Percentiles rank a stretch among this genome's conserved stretches.
Conservation (phyloP, 2,113 vertebrate species). For the Rynchops niger region DNA sequence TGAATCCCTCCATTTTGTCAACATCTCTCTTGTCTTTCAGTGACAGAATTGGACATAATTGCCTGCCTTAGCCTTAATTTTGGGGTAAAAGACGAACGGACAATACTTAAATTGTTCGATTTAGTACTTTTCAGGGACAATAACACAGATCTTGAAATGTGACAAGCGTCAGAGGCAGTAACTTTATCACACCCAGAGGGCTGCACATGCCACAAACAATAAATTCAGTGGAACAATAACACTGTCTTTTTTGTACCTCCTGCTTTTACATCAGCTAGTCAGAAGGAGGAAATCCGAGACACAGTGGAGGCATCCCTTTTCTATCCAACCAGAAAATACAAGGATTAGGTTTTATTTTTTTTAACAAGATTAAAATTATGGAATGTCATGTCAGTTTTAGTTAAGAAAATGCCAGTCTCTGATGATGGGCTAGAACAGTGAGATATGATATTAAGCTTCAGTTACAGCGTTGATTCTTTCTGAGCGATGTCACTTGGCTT, state of each 20-base stretch:
- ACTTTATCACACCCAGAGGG: not conserved
- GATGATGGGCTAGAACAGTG: not conserved
- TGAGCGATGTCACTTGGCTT: not conserved
- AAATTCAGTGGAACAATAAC: conserved; percentile 23
- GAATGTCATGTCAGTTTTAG: not conserved
- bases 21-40: not conserved
- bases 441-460: not conserved
- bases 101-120: not conserved
- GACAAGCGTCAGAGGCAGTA: not conserved
- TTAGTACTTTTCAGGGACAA: conserved; percentile 4
- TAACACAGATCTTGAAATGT: not conserved
- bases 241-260: not conserved
- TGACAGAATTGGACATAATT: not conserved
- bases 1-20: not conserved
- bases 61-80: not conserved
- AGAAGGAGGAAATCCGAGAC: not conserved
- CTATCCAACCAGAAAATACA: not conserved
- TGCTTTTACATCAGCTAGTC: not conserved
- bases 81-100: not conserved
- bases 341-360: not conserved
- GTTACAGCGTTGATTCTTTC: not conserved
- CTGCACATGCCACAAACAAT: not conserved
- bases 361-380: not conserved
- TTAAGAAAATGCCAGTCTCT: not conserved
- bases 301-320: not conserved